A percentile compares a stretch with the other conserved stretches of the same genome.
phyloP scores from a whole-genome alignment of 64 coral and sea anemone species.

The Astreopora myriophthalma region DNA sequence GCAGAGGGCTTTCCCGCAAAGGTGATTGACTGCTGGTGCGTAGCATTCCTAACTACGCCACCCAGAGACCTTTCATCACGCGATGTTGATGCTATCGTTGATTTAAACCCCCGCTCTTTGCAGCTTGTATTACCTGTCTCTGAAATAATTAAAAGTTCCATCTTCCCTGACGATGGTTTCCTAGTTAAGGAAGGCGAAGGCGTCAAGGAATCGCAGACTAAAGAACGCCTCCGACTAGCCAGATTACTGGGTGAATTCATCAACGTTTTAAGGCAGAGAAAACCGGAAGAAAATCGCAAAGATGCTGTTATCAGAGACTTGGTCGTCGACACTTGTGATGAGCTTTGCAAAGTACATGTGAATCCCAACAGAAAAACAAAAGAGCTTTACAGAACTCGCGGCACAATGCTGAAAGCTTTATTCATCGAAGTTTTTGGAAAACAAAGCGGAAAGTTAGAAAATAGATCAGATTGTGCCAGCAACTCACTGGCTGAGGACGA shows the following conservation, averaged over 20 bases:
- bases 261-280: background rate
- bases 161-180: slow-evolving; percentile 15
- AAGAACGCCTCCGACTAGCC: slow-evolving; percentile 7
- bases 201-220: background rate
- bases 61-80: background rate
- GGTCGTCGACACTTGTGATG: background rate
- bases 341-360: background rate
- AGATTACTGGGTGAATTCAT: slow-evolving; percentile 36
- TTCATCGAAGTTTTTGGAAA: slow-evolving; percentile 31
- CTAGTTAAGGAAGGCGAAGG: background rate
- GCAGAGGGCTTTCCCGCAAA: background rate
- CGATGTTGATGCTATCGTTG: slow-evolving; percentile 42
- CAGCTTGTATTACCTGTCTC: background rate
- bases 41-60: background rate
- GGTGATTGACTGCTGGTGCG: slow-evolving; percentile 39
- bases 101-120: slow-evolving; percentile 5
- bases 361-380: background rate
- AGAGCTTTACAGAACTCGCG: slow-evolving; percentile 13
- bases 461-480: background rate
- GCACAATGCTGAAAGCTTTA: background rate
- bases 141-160: background rate
- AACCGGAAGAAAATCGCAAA: background rate
- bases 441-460: background rate
- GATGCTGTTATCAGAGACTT: background rate
- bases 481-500: background rate